phyloP scores from a whole-genome alignment of 2,888 invertebrate genomes.

The Drosophila hawaiiensis region DNA sequence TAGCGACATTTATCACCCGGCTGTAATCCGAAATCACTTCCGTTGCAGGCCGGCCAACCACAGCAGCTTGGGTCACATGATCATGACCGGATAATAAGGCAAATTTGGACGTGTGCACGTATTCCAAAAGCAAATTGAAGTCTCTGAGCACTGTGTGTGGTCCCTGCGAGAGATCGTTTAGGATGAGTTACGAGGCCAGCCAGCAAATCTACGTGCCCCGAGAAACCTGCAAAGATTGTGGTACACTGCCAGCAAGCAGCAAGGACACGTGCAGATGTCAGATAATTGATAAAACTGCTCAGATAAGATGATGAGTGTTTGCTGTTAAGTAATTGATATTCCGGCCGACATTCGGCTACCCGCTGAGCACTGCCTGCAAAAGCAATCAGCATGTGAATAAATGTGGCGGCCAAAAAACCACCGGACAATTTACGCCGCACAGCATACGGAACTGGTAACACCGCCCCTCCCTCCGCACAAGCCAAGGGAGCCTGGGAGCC shows the following conservation, averaged over 20 bases:
- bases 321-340: constrained; percentile 73
- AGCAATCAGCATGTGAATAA: constrained; percentile 42
- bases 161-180: constrained; percentile 63
- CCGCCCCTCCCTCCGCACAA: too few relatives aligned
- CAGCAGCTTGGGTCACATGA: constrained; percentile 28
- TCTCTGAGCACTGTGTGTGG: constrained; percentile 29
- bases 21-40: constrained; percentile 52
- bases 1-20: constrained; percentile 29
- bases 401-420: constrained; percentile 57
- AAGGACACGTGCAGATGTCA: constrained; percentile 69
- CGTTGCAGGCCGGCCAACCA: constrained; percentile 44
- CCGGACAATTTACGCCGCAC: constrained; percentile 73
- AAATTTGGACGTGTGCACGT: constrained; percentile 72
- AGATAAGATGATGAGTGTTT: constrained; percentile 55
- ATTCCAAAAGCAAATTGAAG: constrained; percentile 14
- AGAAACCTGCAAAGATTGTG: constrained; percentile 31
- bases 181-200: constrained; percentile 72
- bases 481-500: constrained; percentile 1
- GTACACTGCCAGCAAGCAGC: background rate
- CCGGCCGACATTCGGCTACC: constrained; percentile 57
- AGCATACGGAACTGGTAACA: constrained; percentile 62
- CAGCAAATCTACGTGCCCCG: constrained; percentile 50
- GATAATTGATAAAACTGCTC: constrained; percentile 67
- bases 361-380: constrained; percentile 59
- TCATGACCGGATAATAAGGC: constrained; percentile 64